These are phyloP conservation scores for Scortum barcoo DNA, from an alignment of 2,113 vertebrate species.

Conservation along the genomic window DNA sequence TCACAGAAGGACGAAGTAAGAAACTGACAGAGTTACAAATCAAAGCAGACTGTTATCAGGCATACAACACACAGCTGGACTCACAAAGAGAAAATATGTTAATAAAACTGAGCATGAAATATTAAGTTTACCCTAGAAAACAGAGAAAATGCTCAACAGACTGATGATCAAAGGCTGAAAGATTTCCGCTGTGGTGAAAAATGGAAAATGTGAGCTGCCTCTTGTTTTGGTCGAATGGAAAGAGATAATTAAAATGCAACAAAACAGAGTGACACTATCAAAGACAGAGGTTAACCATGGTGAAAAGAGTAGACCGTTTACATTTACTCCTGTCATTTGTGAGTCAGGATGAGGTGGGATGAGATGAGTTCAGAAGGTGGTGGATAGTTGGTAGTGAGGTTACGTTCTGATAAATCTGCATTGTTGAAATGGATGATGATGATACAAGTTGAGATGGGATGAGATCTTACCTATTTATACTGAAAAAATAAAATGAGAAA, in stretches of 20 bases:
- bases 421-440: too few species aligned
- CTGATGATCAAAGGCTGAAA: not conserved
- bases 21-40: constrained; percentile 15
- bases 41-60: not conserved
- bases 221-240: not conserved
- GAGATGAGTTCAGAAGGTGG: not conserved
- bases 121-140: constrained; percentile 18
- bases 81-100: constrained; percentile 12
- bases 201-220: not conserved
- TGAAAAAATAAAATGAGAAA: too few species aligned
- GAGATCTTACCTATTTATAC: too few species aligned
- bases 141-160: not conserved
- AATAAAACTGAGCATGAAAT: constrained; percentile 19
- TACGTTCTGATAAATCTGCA: too few species aligned
- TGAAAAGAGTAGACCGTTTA: not conserved
- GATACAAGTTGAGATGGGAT: too few species aligned
- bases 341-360: not conserved
- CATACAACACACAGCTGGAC: constrained; percentile 6
- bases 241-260: not conserved
- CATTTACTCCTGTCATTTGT: not conserved
- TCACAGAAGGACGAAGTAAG: constrained; percentile 12
- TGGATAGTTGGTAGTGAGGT: too few species aligned
- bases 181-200: not conserved
- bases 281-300: not conserved
- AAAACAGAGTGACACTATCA: not conserved